Evolutionary conservation across 2,888 invertebrate species (phyloP), one percentile per base, ranked within the genome.

Genomic region (Ptychoptera albimana): DNA sequence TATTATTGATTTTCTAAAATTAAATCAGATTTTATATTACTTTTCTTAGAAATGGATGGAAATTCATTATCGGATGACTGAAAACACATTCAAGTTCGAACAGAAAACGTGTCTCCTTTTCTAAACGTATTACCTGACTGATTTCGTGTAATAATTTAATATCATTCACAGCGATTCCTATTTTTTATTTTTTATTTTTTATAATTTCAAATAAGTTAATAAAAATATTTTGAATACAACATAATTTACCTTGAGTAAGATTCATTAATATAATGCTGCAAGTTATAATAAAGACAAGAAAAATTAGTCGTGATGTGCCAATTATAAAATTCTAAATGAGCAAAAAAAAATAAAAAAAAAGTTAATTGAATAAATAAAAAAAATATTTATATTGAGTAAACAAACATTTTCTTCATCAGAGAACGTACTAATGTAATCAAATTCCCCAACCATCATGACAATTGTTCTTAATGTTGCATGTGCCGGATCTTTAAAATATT

Each of bases 391-490:
- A 32, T 30, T 30, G 6, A 6, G 3, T 16, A 8, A 47, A 12
- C 50, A 49, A 32, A 48, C 49, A 12, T 51, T 49, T 34, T 52
- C 43, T 8, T 49, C 43, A 35, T 57, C 53, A 14, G 53, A 50
- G 53, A 69, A 70, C 43, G 69, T 56, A 42, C 61, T 61, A 13
- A 57, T 56, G 53, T 70, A 72, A 50, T 71, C 69, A 50, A 69
- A 68, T 54, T 73, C 73, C 14, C 73, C 73, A 57, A 69, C 70
- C 72, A 73, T 73, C 73, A 73, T 73, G 34, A 73, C 72, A 35
- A 68, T 58, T 13, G 71, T 73, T 52, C 68, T 69, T 32, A 72
- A 61, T 35, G 72, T 47, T 7, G 68, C 57, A 13, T 58, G 55
- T 57, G 63, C 62, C 1, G 66, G 64, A 53, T 63, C 56, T 9